phyloP scores from a whole-genome alignment of 2,888 invertebrate species.

The Oscheius sp. region DNA sequence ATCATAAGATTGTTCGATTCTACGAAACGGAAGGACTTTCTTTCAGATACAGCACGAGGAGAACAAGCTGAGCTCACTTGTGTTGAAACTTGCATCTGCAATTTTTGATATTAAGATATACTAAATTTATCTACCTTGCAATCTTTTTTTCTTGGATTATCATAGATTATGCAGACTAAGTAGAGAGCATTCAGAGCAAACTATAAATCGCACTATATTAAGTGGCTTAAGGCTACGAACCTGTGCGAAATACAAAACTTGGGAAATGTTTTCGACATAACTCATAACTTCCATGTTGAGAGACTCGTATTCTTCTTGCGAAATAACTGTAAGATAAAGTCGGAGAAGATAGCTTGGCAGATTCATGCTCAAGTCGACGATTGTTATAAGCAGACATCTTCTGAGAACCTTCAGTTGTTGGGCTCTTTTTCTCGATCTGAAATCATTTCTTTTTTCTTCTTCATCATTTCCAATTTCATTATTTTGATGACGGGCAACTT shows the following conservation, averaged over 20 bases:
- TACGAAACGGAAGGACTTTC: constrained; percentile 11
- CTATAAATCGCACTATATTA: constrained; percentile 45
- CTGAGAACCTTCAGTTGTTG: constrained; percentile 61
- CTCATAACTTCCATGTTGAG: constrained; percentile 31
- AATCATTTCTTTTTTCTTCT: constrained; percentile 11
- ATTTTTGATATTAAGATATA: background rate
- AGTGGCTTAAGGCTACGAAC: constrained; percentile 15
- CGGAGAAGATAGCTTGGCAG: constrained; percentile 62
- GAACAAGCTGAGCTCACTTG: constrained; percentile 32
- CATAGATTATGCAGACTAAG: constrained; percentile 63
- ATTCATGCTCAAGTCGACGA: constrained; percentile 67
- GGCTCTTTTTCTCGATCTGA: constrained; percentile 45
- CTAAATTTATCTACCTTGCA: constrained; percentile 27
- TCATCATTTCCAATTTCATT: too few species aligned
- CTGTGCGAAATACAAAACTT: constrained; percentile 66
- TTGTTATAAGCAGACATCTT: constrained; percentile 60
- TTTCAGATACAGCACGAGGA: background rate
- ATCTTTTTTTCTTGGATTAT: constrained; percentile 49
- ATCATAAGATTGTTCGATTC: constrained; percentile 24
- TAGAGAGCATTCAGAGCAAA: constrained; percentile 66
- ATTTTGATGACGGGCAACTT: too few species aligned
- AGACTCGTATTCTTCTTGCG: constrained; percentile 33
- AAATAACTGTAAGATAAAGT: constrained; percentile 54
- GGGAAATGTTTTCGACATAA: constrained; percentile 57
- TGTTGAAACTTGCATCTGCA: constrained; percentile 26